phyloP scores from a whole-genome alignment of 2,888 invertebrate genomes.

The Lissocephala sabroskyi region DNA sequence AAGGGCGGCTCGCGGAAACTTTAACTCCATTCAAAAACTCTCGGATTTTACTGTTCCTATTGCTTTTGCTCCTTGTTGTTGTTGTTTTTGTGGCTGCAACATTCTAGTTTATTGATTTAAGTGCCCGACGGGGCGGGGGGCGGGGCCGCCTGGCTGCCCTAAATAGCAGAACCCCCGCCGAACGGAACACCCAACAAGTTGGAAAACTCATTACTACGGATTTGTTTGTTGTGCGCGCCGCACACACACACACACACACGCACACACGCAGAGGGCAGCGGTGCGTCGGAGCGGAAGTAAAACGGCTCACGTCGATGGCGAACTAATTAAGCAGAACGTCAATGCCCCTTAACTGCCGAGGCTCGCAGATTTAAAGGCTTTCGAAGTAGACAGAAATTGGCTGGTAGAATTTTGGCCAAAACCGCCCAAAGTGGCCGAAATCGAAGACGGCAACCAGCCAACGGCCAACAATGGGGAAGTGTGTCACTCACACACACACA shows the following conservation, averaged over 20 bases:
- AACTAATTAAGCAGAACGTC: slow-evolving; percentile 45
- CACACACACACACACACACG: no score
- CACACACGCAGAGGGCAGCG: no score
- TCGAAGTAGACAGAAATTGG: no score
- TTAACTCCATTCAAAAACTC: slow-evolving; percentile 26
- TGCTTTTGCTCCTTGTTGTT: slow-evolving; percentile 26
- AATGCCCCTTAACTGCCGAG: no score
- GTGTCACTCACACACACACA: no score
- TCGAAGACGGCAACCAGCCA: slow-evolving; percentile 20
- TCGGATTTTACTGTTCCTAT: slow-evolving; percentile 29
- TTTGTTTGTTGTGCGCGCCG: slow-evolving; percentile 17
- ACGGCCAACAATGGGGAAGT: neutral
- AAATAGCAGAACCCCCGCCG: no score
- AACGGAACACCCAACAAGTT: slow-evolving; percentile 41
- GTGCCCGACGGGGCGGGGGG: slow-evolving; percentile 21
- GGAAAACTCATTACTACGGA: slow-evolving; percentile 31
- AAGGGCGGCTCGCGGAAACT: slow-evolving; percentile 50
- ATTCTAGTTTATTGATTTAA: slow-evolving; percentile 54
- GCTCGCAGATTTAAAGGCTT: no score
- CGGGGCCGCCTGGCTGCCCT: slow-evolving; percentile 30
- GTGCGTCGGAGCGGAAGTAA: slow-evolving; percentile 45
- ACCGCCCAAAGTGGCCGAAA: no score
- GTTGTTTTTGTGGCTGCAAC: slow-evolving; percentile 13
- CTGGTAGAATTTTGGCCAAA: no score
- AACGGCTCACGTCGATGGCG: slow-evolving; percentile 19